Conservation (phyloP, 2,113 vertebrate species). For the Actenoides hombroni region DNA sequence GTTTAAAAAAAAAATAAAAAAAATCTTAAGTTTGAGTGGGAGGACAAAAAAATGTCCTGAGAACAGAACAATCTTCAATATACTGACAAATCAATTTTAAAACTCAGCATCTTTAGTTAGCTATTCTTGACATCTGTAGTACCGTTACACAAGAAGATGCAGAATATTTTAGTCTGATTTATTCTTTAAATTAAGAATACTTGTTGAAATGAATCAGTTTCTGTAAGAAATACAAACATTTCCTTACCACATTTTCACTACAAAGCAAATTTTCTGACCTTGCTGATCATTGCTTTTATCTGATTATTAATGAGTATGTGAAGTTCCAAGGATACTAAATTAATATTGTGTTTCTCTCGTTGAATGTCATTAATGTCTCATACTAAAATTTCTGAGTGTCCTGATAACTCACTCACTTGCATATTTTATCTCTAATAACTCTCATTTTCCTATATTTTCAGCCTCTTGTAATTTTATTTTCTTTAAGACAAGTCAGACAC, state of each 20-base stretch:
- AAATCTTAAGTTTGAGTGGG: not conserved
- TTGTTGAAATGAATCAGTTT: not conserved
- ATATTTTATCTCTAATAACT: not conserved
- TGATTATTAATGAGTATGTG: not conserved
- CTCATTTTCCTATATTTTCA: not conserved
- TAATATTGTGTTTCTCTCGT: not conserved
- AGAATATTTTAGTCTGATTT: not conserved
- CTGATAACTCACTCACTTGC: not conserved
- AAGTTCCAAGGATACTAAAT: not conserved
- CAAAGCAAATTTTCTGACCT: not conserved
- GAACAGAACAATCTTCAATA: not conserved
- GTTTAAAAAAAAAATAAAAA: not conserved
- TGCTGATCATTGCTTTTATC: not conserved
- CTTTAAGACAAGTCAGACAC: not conserved
- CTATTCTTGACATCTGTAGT: not conserved
- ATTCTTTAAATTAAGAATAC: not conserved
- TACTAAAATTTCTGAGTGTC: not conserved
- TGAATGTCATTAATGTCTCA: not conserved
- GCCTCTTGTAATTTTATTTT: not conserved
- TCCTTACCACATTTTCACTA: not conserved
- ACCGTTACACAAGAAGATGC: not conserved
- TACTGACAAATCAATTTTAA: not conserved
- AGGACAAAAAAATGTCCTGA: not conserved
- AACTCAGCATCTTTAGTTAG: not conserved
- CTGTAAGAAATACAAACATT: not conserved